Base-by-base conservation (phyloP, 2,888 invertebrate genomes). In the Synanthedon formicaeformis region DNA sequence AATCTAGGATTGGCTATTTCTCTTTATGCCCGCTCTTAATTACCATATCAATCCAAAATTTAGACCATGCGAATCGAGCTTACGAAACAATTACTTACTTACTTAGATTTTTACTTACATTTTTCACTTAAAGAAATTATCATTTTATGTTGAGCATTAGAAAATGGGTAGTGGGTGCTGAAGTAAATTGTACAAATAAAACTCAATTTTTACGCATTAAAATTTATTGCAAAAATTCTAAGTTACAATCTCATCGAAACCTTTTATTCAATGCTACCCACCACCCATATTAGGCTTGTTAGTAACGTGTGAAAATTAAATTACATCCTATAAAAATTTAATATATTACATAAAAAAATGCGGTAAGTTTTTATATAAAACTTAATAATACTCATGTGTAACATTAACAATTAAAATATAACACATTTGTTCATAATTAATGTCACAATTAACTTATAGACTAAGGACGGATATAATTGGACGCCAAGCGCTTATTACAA, bases 191-290 rank as follows among this genome's bases (percentile, higher is more conserved):
- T 66, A 64, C 52, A 78, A 82, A 83, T 78, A 75, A 82, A 81
- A 79, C 69, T 67, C 64, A 63, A 66, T 52, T 52, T 52, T 59
- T 62, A n/a, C 51, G 50, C 50, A 11, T 61, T 57, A 55, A 65
- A 60, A 67, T 78, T 80, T 73, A 75, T 75, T 71, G 55, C 60
- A 61, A 64, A 71, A 65, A 61, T 69, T 49, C 13, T 5, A 62
- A 64, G 60, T 61, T 64, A 58, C 54, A 57, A 58, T 65, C 56
- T 65, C 58, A 62, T 61, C 57, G 60, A 59, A 55, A 51, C 54
- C 56, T 60, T 60, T 61, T 57, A 58, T 61, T 66, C 69, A 63
- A 66, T 68, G 68, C 65, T 77, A 84, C 84, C 84, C 84, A 81
- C 80, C 84, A 84, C 86, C 84, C 78, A 63, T 49, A 66, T 49